Conservation (phyloP, 2,888 invertebrate species). For the Drosophila mimica region DNA sequence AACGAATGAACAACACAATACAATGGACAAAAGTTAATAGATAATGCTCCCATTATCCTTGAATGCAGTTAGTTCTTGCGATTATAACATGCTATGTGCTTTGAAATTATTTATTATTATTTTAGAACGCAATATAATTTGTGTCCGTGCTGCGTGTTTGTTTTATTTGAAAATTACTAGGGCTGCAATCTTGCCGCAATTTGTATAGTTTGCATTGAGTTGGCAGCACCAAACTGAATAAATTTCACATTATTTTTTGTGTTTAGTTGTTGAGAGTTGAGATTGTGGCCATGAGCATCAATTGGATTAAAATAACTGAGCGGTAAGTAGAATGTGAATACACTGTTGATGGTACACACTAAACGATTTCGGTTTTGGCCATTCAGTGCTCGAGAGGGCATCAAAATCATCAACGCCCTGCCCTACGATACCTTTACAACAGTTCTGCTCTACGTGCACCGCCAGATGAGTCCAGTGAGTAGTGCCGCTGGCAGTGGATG, state of each 20-base stretch:
- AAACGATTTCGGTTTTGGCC: not conserved
- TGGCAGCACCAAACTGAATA: conserved; percentile 1
- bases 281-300: conserved; percentile 58
- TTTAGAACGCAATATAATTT: no score
- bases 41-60: no score
- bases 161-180: not conserved
- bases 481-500: conserved; percentile 13
- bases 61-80: no score
- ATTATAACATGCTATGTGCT: no score
- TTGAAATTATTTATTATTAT: no score
- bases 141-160: no score
- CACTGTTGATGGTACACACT: not conserved
- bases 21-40: no score
- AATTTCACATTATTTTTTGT: not conserved
- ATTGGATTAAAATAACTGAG: conserved; percentile 69
- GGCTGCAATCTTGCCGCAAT: conserved; percentile 1
- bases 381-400: conserved; percentile 84
- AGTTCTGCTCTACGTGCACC: conserved; percentile 84
- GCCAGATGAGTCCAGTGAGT: conserved; percentile 82
- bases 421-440: conserved; percentile 83
- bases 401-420: conserved; percentile 84
- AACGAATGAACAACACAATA: no score
- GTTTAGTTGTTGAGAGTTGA: conserved; percentile 1
- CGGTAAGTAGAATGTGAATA: conserved; percentile 34
- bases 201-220: not conserved